Evolutionary conservation across 2,797 vertebrate genomes (phyloP).

Genomic region (Lates japonicus): DNA sequence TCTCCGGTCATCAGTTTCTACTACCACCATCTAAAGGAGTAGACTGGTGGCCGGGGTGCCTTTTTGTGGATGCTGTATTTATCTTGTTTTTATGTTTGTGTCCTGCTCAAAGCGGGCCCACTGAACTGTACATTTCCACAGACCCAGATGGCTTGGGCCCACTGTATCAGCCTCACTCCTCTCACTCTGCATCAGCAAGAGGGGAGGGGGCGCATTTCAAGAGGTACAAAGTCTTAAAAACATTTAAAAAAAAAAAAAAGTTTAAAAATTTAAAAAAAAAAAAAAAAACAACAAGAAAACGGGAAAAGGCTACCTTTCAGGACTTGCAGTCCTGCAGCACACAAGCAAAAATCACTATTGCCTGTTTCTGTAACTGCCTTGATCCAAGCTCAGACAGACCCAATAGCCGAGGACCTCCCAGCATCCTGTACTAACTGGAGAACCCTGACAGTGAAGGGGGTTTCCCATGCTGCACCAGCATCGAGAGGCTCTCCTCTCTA

Average conservation of each 20-base stretch:
- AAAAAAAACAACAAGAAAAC: constrained; percentile 55
- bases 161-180: constrained; percentile 78
- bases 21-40: constrained; percentile 74
- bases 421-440: constrained; percentile 80
- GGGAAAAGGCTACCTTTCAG: constrained; percentile 83
- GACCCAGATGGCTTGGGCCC: constrained; percentile 76
- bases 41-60: constrained; percentile 77
- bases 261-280: constrained; percentile 18
- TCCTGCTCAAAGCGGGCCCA: constrained; percentile 80
- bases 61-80: constrained; percentile 87
- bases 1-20: constrained; percentile 75
- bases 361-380: constrained; percentile 90
- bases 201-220: constrained; percentile 71
- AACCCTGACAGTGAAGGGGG: constrained; percentile 78
- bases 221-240: constrained; percentile 85
- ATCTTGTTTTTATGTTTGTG: constrained; percentile 77
- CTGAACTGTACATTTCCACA: constrained; percentile 86
- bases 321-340: constrained; percentile 84
- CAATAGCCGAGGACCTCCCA: constrained; percentile 81
- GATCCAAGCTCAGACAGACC: constrained; percentile 85
- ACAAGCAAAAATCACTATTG: constrained; percentile 87
- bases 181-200: constrained; percentile 70
- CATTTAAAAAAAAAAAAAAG: constrained; percentile 42
- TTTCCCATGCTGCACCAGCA: constrained; percentile 87
- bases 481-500: constrained; percentile 80